phyloP scores from a whole-genome alignment of 2,113 vertebrate species.

The Ictalurus furcatus region DNA sequence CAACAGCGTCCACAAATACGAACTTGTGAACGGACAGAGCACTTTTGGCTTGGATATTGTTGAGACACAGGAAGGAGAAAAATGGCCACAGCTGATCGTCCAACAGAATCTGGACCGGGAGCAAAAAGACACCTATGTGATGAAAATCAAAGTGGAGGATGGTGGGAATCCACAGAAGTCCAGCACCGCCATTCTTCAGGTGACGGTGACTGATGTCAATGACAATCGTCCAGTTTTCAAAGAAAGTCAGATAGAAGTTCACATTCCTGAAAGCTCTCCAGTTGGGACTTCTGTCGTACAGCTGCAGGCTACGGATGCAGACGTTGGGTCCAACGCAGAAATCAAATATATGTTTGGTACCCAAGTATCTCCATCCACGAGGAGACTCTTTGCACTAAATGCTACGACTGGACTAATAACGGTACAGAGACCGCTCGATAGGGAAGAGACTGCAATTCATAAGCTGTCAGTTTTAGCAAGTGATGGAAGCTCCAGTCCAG shows the following conservation, averaged over 20 bases:
- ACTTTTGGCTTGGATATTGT: constrained; percentile 98
- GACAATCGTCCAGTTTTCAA: constrained; percentile 97
- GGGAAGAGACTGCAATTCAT: constrained; percentile 95
- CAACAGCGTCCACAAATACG: constrained; percentile 97
- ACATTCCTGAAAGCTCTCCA: constrained; percentile 92
- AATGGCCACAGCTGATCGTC: constrained; percentile 98
- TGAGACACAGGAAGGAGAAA: constrained; percentile 97
- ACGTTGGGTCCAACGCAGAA: constrained; percentile 94
- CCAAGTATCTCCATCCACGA: constrained; percentile 90
- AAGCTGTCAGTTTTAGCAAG: constrained; percentile 95
- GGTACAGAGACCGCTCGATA: constrained; percentile 92
- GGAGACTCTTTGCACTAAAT: constrained; percentile 97
- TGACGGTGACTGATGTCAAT: constrained; percentile 97
- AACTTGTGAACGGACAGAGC: constrained; percentile 93
- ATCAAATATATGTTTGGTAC: constrained; percentile 95
- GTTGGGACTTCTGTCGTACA: constrained; percentile 94
- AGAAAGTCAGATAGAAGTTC: constrained; percentile 94
- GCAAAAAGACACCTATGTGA: constrained; percentile 98
- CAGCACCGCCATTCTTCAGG: constrained; percentile 98
- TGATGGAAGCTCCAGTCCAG: constrained; percentile 95
- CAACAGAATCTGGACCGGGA: constrained; percentile 98
- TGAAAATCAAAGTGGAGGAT: constrained; percentile 99
- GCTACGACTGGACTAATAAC: constrained; percentile 92
- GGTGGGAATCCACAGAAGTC: constrained; percentile 96
- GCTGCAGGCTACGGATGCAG: constrained; percentile 95